These are phyloP conservation scores for Sturnira hondurensis DNA, from an alignment of 2,113 vertebrate genomes.

Conservation along the genomic window DNA sequence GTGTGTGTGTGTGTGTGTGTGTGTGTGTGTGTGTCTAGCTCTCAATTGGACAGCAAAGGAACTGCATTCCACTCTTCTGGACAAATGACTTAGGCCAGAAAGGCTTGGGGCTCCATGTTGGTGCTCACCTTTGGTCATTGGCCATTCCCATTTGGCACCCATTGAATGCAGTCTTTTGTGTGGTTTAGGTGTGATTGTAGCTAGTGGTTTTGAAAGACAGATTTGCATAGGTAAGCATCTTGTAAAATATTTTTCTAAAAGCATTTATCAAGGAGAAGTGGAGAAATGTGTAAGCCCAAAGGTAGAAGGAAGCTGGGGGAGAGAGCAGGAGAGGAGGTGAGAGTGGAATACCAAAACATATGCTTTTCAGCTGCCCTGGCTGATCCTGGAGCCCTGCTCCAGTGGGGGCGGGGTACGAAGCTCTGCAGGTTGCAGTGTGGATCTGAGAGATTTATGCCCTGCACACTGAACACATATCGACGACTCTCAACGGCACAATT, in stretches of 20 bases:
- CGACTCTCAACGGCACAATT: constrained; percentile 81
- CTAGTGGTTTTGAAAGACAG: constrained; percentile 73
- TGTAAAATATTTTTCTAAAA: constrained; percentile 83
- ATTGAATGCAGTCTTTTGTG: constrained; percentile 55
- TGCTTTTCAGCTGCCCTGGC: constrained; percentile 87
- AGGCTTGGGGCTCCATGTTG: constrained; percentile 63
- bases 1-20: neutral
- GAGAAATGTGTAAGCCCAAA: constrained; percentile 77
- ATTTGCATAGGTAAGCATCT: constrained; percentile 81
- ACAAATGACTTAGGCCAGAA: neutral
- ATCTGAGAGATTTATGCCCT: constrained; percentile 88
- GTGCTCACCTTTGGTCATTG: constrained; percentile 46
- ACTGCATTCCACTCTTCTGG: neutral
- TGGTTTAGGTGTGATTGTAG: constrained; percentile 71
- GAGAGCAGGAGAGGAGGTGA: constrained; percentile 44
- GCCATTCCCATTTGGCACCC: constrained; percentile 20
- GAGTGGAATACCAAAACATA: constrained; percentile 77
- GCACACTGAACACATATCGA: constrained; percentile 65
- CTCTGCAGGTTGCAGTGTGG: constrained; percentile 80
- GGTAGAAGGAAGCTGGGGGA: constrained; percentile 58
- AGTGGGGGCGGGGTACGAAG: constrained; percentile 74
- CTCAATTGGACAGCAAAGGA: neutral
- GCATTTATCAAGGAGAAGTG: constrained; percentile 84
- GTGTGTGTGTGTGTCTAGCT: neutral
- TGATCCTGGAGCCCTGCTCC: constrained; percentile 64